A percentile compares a stretch with the other conserved stretches of the same genome.
These are phyloP conservation scores for Buathra laborator DNA, from an alignment of 2,888 invertebrate genomes.

Conservation along the genomic window DNA sequence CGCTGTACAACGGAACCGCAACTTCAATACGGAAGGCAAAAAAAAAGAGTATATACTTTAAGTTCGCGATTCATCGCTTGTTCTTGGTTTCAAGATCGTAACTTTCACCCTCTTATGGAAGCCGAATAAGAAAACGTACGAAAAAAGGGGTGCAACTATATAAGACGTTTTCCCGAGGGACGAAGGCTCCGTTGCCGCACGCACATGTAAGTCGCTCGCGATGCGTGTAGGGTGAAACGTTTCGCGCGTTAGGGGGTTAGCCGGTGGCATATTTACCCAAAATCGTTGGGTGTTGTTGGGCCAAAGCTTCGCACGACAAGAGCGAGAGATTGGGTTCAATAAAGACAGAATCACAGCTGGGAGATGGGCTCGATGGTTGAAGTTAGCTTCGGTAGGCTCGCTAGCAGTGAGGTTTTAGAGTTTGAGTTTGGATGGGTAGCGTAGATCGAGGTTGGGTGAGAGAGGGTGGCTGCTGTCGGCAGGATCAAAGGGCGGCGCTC, in stretches of 20 bases:
- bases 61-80: background rate
- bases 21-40: background rate
- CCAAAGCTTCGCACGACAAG: constrained; percentile 41
- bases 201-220: constrained; percentile 69
- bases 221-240: constrained; percentile 38
- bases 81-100: background rate
- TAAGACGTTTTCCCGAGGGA: background rate
- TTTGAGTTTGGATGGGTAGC: constrained; percentile 68
- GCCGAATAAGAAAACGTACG: background rate
- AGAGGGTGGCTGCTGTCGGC: constrained; percentile 81
- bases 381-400: constrained; percentile 73
- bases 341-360: constrained; percentile 20
- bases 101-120: background rate
- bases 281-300: constrained; percentile 63
- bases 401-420: constrained; percentile 62
- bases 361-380: constrained; percentile 66
- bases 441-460: constrained; percentile 69
- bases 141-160: background rate
- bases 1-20: background rate
- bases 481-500: constrained; percentile 84
- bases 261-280: constrained; percentile 74
- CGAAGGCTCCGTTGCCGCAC: constrained; percentile 12
- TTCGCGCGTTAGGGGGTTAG: constrained; percentile 58
- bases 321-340: constrained; percentile 42
- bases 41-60: background rate